phyloP scores from a whole-genome alignment of 1,140 invertebrate genomes.

The Trissolcus basalis region DNA sequence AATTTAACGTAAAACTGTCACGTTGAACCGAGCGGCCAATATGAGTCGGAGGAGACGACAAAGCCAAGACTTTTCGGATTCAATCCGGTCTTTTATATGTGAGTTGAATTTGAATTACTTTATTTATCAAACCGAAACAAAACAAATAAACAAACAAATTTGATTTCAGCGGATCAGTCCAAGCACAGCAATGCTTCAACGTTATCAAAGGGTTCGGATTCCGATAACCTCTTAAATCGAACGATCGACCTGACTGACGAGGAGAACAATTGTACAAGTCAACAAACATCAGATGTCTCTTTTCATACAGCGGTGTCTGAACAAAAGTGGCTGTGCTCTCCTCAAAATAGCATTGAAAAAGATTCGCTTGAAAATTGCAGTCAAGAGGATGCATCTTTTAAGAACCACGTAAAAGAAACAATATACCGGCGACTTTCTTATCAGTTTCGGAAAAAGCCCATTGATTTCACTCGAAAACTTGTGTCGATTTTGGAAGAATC shows the following conservation, averaged over 20 bases:
- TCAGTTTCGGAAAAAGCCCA: slow-evolving; percentile 60
- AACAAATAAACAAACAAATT: no score
- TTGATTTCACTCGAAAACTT: slow-evolving; percentile 64
- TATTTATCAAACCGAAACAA: no score
- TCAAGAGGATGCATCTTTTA: slow-evolving; percentile 24
- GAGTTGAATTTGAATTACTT: no score
- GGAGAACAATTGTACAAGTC: no score
- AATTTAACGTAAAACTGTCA: no score
- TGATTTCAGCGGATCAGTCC: slow-evolving; percentile 32
- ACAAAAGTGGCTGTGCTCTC: no score
- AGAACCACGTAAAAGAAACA: slow-evolving; percentile 28
- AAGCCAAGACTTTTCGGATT: slow-evolving; percentile 3
- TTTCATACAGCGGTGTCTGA: neutral
- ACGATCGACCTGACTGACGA: slow-evolving; percentile 5
- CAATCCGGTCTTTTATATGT: neutral
- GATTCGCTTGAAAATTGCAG: slow-evolving; percentile 34
- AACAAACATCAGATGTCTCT: slow-evolving; percentile 3
- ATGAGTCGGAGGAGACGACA: neutral
- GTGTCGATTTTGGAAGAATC: slow-evolving; percentile 68
- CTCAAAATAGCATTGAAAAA: slow-evolving; percentile 11
- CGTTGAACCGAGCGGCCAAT: neutral
- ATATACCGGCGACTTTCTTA: slow-evolving; percentile 62
- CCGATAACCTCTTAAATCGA: slow-evolving; percentile 17
- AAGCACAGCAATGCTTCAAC: slow-evolving; percentile 12
- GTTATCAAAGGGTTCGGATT: slow-evolving; percentile 9